Percentiles rank a stretch among this genome's conserved stretches.
These are phyloP conservation scores for Cyprinodon brontotheroides DNA, from an alignment of 2,113 vertebrate species.

Conservation along the genomic window DNA sequence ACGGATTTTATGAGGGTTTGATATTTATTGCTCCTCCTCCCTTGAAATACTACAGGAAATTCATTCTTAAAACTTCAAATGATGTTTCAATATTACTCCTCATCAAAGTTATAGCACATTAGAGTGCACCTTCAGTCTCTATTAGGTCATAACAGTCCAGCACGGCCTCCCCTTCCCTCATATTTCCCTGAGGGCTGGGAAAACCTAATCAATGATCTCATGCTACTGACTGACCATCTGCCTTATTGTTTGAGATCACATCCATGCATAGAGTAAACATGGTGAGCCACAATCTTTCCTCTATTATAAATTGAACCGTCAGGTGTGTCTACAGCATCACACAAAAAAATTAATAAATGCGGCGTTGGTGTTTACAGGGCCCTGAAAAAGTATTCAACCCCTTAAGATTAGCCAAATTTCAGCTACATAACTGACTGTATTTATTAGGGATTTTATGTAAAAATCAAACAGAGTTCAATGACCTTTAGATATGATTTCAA, in stretches of 20 bases:
- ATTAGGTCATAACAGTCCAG: slow-evolving; percentile 22
- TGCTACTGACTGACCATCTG: slow-evolving; percentile 56
- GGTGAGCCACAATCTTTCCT: slow-evolving; percentile 2
- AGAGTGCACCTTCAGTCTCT: slow-evolving; percentile 25
- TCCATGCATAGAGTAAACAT: slow-evolving; percentile 31
- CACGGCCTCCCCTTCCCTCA: slow-evolving; percentile 16
- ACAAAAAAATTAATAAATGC: not conserved
- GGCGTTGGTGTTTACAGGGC: too few species aligned
- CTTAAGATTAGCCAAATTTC: too few species aligned
- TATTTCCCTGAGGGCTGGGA: slow-evolving; percentile 53
- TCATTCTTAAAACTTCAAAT: slow-evolving; percentile 33
- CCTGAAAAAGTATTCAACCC: too few species aligned
- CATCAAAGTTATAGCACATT: slow-evolving; percentile 16
- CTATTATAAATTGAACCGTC: not conserved
- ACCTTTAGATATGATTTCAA: too few species aligned
- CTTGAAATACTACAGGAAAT: slow-evolving; percentile 24
- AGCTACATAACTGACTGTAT: too few species aligned
- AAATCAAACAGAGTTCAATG: too few species aligned
- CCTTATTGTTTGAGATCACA: slow-evolving; percentile 22
- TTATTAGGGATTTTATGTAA: too few species aligned
- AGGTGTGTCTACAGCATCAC: slow-evolving; percentile 10
- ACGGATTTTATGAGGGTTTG: slow-evolving; percentile 26
- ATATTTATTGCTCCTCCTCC: slow-evolving; percentile 27
- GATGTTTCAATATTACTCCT: not conserved
- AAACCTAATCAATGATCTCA: slow-evolving; percentile 48